Evolutionary conservation across 92 coral and sea anemone genomes (phyloP), one percentile per base, ranked within the genome.

Genomic region (Epizoanthus rinbou): DNA sequence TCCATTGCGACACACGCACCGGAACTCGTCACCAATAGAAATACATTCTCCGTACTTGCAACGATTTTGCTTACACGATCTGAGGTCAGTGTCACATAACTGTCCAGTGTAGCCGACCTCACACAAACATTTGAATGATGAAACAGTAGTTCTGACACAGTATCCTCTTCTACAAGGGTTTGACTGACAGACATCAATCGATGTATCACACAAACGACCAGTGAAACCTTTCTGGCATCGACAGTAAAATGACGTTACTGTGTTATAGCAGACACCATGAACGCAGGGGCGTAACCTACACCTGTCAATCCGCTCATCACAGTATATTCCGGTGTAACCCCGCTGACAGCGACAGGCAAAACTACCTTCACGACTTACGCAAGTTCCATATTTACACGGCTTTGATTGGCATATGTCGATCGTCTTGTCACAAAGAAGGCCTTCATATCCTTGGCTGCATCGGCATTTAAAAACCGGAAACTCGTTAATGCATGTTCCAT

Each of bases 311-410:
- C 69, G 76, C 50, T 74, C 74, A 37, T 93, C 92, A 74, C 98
- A 95, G 25, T 84, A 71, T 21, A 62, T 74, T 52, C 98, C 98
- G 13, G 91, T 85, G 84, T 80, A 95, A 8, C 95, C 97, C 9
- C 57, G 64, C 15, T 73, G 62, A 69, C 98, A 95, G 19, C 87
- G 82, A 64, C 98, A 95, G 22, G 58, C 37, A 50, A 91, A 91
- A 69, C 56, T 66, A 45, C 82, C 88, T 1, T 67, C 86, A 0
- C 75, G 78, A 24, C 84, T 84, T 43, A 94, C 37, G 76, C 98
- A 94, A 22, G 63, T 52, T 15, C 98, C 98, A 28, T 92, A 69
- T 64, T 84, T 70, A 72, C 98, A 95, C 9, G 98, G 98, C 45
- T 76, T 84, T 19, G 92, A 79, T 57, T 82, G 88, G 69, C 98